Conservation (phyloP, 2,888 invertebrate genomes). For the Helleia helle region DNA sequence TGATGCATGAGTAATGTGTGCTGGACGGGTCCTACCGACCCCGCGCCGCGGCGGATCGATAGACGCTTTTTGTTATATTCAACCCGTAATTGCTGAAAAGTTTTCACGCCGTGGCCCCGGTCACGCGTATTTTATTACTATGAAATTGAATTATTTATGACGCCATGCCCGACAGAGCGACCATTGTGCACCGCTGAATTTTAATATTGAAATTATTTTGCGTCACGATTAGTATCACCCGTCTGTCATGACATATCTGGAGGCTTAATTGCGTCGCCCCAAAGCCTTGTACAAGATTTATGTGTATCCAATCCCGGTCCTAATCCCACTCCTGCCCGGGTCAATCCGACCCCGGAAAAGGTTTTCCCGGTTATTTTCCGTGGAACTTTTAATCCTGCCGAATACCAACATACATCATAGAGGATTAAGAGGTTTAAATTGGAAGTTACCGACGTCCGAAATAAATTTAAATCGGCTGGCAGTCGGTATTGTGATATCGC, state of each 20-base stretch:
- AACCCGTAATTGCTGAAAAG: conserved; percentile 72
- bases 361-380: conserved; percentile 75
- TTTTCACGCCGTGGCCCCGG: conserved; percentile 67
- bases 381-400: conserved; percentile 73
- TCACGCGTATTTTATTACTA: conserved; percentile 74
- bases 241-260: conserved; percentile 67
- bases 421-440: conserved; percentile 75
- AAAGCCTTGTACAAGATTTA: conserved; percentile 68
- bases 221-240: conserved; percentile 43
- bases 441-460: conserved; percentile 75
- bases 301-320: conserved; percentile 72
- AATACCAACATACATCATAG: conserved; percentile 75
- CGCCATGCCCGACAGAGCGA: conserved; percentile 48
- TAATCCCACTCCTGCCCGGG: conserved; percentile 68
- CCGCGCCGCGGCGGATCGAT: conserved; percentile 44
- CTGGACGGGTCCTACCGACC: conserved; percentile 39
- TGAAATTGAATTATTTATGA: conserved; percentile 73
- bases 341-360: conserved; percentile 73
- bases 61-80: conserved; percentile 68
- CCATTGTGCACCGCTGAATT: conserved; percentile 67
- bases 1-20: conserved; percentile 62
- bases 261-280: conserved; percentile 68
- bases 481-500: conserved; percentile 71
- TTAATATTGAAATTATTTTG: conserved; percentile 64
- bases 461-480: conserved; percentile 74